These are phyloP conservation scores for Macrophya alboannulata DNA, from an alignment of 2,888 invertebrate species.

Conservation along the genomic window DNA sequence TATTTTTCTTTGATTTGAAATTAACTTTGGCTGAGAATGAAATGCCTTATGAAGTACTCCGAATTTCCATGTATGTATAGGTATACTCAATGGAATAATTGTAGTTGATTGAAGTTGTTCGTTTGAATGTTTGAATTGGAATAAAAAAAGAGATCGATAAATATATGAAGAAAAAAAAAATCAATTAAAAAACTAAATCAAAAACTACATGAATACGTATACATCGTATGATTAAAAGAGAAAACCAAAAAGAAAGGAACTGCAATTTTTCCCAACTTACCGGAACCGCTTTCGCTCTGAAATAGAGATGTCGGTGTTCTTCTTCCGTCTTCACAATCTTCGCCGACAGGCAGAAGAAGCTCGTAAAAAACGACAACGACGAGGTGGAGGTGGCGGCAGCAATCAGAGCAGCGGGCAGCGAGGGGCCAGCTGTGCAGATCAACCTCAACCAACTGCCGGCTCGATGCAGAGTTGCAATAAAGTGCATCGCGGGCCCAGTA, in stretches of 20 bases:
- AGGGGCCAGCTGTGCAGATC: constrained; percentile 76
- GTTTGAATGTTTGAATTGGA: not conserved
- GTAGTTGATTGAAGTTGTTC: not conserved
- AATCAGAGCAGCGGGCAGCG: constrained; percentile 76
- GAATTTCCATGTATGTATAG: too few relatives aligned
- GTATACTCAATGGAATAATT: constrained; percentile 13
- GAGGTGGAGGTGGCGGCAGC: constrained; percentile 76
- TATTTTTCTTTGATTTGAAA: too few relatives aligned
- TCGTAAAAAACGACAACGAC: constrained; percentile 83
- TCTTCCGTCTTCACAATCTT: constrained; percentile 96
- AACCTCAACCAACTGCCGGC: constrained; percentile 78
- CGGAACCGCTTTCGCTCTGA: constrained; percentile 61
- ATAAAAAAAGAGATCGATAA: not conserved
- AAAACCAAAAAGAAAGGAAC: not conserved
- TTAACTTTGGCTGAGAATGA: too few relatives aligned
- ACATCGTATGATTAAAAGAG: not conserved
- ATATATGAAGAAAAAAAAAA: not conserved
- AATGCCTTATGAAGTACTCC: too few relatives aligned
- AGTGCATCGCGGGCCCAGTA: constrained; percentile 85
- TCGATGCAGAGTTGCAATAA: constrained; percentile 82
- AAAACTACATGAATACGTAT: not conserved
- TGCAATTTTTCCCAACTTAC: constrained; percentile 20
- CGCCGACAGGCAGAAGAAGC: constrained; percentile 92
- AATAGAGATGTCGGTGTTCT: constrained; percentile 95
- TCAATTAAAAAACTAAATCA: not conserved